Evolutionary conservation across 1,140 invertebrate genomes (phyloP).

Genomic region (Physella acuta): DNA sequence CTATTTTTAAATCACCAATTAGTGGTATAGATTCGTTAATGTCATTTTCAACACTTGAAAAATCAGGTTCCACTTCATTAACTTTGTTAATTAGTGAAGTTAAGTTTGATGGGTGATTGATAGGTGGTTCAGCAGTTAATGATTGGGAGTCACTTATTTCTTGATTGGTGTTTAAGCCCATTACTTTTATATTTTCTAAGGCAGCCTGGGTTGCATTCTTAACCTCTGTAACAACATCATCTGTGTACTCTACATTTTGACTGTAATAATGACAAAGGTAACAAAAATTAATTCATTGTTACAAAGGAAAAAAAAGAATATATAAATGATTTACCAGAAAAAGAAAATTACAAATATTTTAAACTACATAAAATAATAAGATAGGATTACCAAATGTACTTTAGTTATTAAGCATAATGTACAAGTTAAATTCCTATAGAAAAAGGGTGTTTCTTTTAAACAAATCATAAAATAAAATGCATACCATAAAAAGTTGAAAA

Average conservation of each 20-base stretch:
- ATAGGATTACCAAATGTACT: no score
- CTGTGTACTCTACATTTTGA: slow-evolving; percentile 20
- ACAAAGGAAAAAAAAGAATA: not conserved
- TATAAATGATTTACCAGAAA: no score
- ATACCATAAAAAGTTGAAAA: slow-evolving; percentile 25
- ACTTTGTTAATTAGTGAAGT: not conserved
- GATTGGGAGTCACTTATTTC: not conserved
- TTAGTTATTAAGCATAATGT: no score
- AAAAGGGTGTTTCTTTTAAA: no score
- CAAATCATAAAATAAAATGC: no score
- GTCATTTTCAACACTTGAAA: not conserved
- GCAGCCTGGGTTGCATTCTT: slow-evolving; percentile 18
- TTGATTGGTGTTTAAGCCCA: not conserved
- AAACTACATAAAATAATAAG: no score
- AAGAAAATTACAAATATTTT: no score
- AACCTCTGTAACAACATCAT: slow-evolving; percentile 22
- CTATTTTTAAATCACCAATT: no score
- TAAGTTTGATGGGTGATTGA: not conserved
- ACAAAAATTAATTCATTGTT: not conserved
- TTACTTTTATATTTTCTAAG: slow-evolving; percentile 14
- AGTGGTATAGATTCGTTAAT: no score
- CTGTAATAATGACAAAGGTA: slow-evolving; percentile 6
- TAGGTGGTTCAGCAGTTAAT: not conserved
- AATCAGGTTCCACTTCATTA: no score
- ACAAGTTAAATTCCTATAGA: no score